These are phyloP conservation scores for Plotosus lineatus DNA, from an alignment of 2,113 vertebrate species.

Conservation along the genomic window DNA sequence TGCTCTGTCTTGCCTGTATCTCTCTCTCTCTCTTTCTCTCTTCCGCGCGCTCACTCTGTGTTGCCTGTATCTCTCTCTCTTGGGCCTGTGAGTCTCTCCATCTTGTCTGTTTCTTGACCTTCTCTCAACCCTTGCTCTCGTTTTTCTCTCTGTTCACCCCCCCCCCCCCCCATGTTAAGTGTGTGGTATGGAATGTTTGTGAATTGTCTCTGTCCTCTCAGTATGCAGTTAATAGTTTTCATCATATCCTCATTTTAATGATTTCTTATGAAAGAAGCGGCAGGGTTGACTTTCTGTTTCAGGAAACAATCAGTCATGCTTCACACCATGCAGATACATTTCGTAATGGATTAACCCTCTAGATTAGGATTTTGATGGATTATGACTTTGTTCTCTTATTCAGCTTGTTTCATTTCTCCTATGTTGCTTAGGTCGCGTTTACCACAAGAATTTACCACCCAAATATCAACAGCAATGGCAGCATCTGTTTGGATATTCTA, in stretches of 20 bases:
- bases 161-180: neutral
- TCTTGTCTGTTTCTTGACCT: too few species aligned
- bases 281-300: neutral
- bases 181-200: neutral
- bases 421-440: constrained; percentile 83
- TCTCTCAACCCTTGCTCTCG: too few species aligned
- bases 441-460: constrained; percentile 86
- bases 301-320: neutral
- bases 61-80: too few species aligned
- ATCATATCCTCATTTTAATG: neutral
- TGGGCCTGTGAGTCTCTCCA: too few species aligned
- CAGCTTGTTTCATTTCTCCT: neutral
- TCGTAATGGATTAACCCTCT: neutral
- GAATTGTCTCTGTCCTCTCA: neutral
- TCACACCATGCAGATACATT: neutral
- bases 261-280: neutral
- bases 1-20: neutral
- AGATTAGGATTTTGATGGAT: neutral
- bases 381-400: neutral
- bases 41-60: too few species aligned
- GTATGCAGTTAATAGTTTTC: neutral
- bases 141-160: neutral
- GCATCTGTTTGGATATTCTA: constrained; percentile 83
- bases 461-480: constrained; percentile 86
- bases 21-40: too few species aligned